Evolutionary conservation across 2,113 vertebrate species (phyloP).

Genomic region (Fulica atra): DNA sequence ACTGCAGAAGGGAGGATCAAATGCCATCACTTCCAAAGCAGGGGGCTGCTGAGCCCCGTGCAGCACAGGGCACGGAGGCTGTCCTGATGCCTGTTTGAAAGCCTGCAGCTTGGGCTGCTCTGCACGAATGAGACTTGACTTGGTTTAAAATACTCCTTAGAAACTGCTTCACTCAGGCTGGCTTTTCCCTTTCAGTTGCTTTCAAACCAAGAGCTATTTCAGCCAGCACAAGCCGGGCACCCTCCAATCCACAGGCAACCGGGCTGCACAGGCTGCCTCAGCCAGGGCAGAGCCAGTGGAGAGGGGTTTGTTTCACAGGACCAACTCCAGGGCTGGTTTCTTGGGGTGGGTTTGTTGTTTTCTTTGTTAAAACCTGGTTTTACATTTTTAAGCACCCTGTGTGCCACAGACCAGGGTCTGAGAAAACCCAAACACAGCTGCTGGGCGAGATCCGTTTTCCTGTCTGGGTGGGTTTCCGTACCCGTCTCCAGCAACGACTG

Average conservation of each 20-base stretch:
- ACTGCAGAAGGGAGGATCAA: background rate
- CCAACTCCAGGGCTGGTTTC: too few species aligned
- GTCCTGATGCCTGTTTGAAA: background rate
- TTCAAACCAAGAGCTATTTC: background rate
- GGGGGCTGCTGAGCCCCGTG: background rate
- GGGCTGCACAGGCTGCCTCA: rapidly evolving
- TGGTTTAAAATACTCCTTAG: background rate
- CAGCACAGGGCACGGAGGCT: background rate
- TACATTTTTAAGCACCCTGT: background rate
- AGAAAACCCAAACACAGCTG: background rate
- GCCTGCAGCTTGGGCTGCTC: background rate
- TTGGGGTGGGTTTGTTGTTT: too few species aligned
- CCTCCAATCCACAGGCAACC: background rate
- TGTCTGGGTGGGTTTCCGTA: background rate
- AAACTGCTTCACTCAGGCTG: background rate
- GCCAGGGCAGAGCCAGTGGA: background rate
- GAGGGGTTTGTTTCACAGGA: background rate
- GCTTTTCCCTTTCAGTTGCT: background rate
- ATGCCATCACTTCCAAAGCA: background rate
- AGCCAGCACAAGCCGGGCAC: background rate
- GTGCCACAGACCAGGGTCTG: background rate
- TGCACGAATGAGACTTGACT: rapidly evolving
- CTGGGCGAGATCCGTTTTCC: background rate
- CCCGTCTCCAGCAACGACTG: background rate
- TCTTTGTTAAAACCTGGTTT: background rate